Evolutionary conservation across 2,888 invertebrate species (phyloP), one percentile per base, ranked within the genome.

Genomic region (Creontiades dilutus): DNA sequence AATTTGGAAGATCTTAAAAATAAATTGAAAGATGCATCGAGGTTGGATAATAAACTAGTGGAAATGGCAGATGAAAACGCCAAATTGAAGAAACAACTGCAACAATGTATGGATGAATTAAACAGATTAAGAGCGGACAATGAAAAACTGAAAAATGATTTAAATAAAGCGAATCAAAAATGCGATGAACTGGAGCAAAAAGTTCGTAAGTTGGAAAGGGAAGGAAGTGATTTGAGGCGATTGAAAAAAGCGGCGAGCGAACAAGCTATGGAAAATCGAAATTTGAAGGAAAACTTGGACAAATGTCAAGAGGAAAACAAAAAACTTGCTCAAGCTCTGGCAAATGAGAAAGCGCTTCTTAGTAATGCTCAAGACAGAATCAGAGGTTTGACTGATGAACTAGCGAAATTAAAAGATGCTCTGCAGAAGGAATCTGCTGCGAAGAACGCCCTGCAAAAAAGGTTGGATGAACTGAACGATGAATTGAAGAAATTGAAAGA

Each of bases 111-210:
- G 13, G 37, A 52, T n/a, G 68, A 80, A 57, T 16, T 81, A 14
- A 81, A 86, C 13, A 48, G 46, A 14, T 28, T 57, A 9, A 90
- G 80, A 78, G 46, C 55, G 19, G 87, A 87, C n/a, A 86, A 80
- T n/a, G 78, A 90, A 19, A 28, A 80, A 46, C 46, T 84, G 13
- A 52, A 89, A 28, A 47, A 48, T 46, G 89, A 89, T 57, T 68
- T 82, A 19, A 68, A 57, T n/a, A 19, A 55, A 57, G 81, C 82
- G n/a, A 27, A 57, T 37, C 13, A 81, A 19, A 81, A 81, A 28
- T 16, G 27, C 37, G 47, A 89, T 7, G 82, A 84, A 46, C 0
- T 84, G 11, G 82, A 89, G 28, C 81, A 82, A 37, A 37, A 89
- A 84, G 14, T 89, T 47, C 80, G 75, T 14, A 47, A 81, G 27